Evolutionary conservation across 2,888 invertebrate species (phyloP), one percentile per base, ranked within the genome.

Genomic region (Cataglyphis livida): DNA sequence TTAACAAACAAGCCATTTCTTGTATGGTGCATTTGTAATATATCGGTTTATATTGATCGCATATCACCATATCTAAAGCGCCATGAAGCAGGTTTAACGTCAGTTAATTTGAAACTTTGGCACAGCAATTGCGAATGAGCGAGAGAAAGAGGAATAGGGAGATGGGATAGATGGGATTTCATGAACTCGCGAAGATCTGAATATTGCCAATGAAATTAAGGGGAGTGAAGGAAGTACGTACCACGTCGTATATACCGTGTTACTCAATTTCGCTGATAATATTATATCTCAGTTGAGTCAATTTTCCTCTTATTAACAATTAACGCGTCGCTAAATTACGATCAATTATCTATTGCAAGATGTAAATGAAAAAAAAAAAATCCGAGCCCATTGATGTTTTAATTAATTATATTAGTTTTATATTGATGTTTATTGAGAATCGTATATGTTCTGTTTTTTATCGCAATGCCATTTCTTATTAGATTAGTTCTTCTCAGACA

Each of bases 41-140:
- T 64, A 81, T 75, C 61, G 75, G 62, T 38, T 32, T 64, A 32
- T 81, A 81, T 81, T 64, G 81, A 64, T 81, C 75, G 62, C 81
- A 32, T 76, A 75, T 75, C 81, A 54, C 38, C 54, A 41, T 75
- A 75, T 64, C 21, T 54, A 64, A 62, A 64, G 28, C 81, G 48
- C 59, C 44, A 57, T 66, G 64, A 76, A 66, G 59, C 68, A 70
- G 76, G 57, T 83, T 83, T 75, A 83, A 83, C 82, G 78, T 83
- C 82, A 78, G 82, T 86, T 82, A 85, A 83, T 84, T 84, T 75
- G 75, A 83, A 84, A 82, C 81, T 85, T 81, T 28, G 84, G 38
- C 54, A 59, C 15, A 66, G 82, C 82, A 66, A 82, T 76, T 65
- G 66, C 48, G 65, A 44, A 59, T 41, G 59, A 76, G 28, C 12